A percentile compares a stretch with the other conserved stretches of the same genome.
phyloP scores from a whole-genome alignment of 2,113 vertebrate species.

The Gymnorhina tibicen region DNA sequence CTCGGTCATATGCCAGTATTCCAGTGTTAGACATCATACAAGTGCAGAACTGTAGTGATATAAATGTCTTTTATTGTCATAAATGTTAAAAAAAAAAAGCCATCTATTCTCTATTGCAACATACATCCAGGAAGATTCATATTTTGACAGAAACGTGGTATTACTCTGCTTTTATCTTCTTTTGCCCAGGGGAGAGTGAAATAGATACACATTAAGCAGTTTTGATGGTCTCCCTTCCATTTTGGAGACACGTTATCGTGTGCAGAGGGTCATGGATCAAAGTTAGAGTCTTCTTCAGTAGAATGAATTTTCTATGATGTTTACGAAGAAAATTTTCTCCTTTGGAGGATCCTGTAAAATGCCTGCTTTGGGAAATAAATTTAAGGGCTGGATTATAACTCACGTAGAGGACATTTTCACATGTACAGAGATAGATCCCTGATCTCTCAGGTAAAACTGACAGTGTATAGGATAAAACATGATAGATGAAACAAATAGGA shows the following conservation, averaged over 20 bases:
- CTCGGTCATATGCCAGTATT: not conserved
- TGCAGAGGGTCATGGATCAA: not conserved
- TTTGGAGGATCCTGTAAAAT: not conserved
- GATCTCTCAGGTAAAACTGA: not conserved
- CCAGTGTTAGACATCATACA: not conserved
- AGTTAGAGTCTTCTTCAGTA: not conserved
- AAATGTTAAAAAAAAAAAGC: not conserved
- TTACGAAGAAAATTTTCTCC: not conserved
- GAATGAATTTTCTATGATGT: not conserved
- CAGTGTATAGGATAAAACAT: not conserved
- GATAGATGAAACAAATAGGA: not conserved
- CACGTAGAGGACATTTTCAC: not conserved
- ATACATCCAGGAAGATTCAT: not conserved
- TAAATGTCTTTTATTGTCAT: not conserved
- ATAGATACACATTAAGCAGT: not conserved
- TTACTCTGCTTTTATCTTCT: not conserved
- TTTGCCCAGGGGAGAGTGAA: not conserved
- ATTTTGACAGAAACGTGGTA: not conserved
- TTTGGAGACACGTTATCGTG: not conserved
- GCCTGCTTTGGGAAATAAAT: not conserved
- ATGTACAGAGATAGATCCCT: not conserved
- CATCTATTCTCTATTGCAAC: not conserved
- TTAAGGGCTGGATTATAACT: not conserved
- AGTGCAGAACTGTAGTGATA: not conserved
- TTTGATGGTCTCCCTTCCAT: not conserved